phyloP scores from a whole-genome alignment of 2,797 vertebrate genomes.

The Oceanodroma leucorhoa region DNA sequence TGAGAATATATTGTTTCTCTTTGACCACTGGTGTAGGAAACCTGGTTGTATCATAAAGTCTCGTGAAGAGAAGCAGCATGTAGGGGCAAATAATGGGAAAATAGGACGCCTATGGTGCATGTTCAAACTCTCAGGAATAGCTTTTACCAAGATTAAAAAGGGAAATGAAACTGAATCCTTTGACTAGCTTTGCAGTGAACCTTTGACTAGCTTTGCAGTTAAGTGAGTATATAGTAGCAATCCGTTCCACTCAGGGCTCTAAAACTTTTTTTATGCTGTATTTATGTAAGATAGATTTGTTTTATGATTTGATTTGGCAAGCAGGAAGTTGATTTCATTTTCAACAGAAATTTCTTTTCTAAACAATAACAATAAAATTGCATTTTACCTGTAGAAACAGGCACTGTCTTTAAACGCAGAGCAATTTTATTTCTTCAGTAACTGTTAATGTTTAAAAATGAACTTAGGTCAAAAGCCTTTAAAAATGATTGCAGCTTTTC shows the following conservation, averaged over 20 bases:
- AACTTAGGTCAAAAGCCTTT: neutral
- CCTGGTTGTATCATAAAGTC: slow-evolving; percentile 47
- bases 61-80: slow-evolving; percentile 40
- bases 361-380: neutral
- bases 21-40: slow-evolving; percentile 68
- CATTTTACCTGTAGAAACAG: neutral
- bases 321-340: slow-evolving; percentile 37
- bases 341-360: neutral
- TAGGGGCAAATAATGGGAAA: slow-evolving; percentile 66
- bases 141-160: slow-evolving; percentile 71
- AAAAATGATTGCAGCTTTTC: neutral
- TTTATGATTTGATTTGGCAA: slow-evolving; percentile 25
- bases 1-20: slow-evolving; percentile 68
- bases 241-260: slow-evolving; percentile 18
- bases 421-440: neutral
- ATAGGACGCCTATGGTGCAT: slow-evolving; percentile 55
- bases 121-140: slow-evolving; percentile 60
- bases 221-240: slow-evolving; percentile 53
- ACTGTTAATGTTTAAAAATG: slow-evolving; percentile 2
- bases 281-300: slow-evolving; percentile 48
- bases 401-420: neutral
- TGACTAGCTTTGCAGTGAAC: slow-evolving; percentile 57
- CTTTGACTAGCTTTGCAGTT: slow-evolving; percentile 59
- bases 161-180: slow-evolving; percentile 50
- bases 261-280: slow-evolving; percentile 50